phyloP scores from a whole-genome alignment of 2,113 vertebrate species.

The Bos taurus region DNA sequence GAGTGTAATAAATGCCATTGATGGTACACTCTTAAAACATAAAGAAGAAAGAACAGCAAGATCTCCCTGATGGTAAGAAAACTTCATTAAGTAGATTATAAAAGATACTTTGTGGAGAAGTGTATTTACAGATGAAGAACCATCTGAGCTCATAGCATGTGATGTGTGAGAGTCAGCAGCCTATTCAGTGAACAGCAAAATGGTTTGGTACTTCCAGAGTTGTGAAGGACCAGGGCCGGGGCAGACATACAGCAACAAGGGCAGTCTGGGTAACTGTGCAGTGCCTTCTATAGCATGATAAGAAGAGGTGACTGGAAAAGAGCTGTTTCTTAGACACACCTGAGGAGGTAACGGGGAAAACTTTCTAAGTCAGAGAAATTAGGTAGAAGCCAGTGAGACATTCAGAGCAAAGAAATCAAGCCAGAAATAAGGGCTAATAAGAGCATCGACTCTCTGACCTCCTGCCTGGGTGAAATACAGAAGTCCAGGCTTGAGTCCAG shows the following conservation, averaged over 20 bases:
- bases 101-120: not conserved
- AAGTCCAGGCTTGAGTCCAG: not conserved
- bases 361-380: not conserved
- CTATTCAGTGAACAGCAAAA: not conserved
- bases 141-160: not conserved
- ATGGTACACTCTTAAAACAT: not conserved
- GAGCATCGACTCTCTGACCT: not conserved
- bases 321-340: not conserved
- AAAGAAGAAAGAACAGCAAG: not conserved
- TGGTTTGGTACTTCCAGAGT: not conserved
- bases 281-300: not conserved
- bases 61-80: not conserved
- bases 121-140: not conserved
- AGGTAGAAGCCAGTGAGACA: not conserved
- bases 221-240: not conserved
- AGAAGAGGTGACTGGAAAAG: not conserved
- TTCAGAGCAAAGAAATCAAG: not conserved
- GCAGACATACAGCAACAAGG: not conserved
- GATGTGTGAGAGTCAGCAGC: not conserved
- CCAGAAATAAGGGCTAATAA: not conserved
- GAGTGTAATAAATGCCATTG: not conserved
- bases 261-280: not conserved
- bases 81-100: not conserved
- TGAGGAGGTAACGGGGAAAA: not conserved
- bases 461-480: not conserved